Conservation (phyloP, 2,888 invertebrate species). For the Pristionchus mayeri region DNA sequence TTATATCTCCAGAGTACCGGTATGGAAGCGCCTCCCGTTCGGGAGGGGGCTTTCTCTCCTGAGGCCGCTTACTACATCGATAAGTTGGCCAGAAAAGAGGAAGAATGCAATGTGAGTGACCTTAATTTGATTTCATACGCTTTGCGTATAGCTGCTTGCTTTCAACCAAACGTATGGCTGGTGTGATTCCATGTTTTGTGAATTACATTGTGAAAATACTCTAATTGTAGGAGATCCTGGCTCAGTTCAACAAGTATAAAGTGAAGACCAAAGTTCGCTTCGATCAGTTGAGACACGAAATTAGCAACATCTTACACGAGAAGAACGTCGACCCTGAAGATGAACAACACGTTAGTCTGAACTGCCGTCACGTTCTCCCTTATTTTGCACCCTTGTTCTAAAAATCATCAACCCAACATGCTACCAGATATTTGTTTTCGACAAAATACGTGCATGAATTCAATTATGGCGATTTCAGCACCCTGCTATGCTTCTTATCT, state of each 20-base stretch:
- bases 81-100: constrained; percentile 46
- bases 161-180: too few species aligned
- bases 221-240: constrained; percentile 44
- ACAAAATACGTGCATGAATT: too few species aligned
- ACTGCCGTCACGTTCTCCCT: too few species aligned
- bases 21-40: constrained; percentile 44
- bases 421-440: too few species aligned
- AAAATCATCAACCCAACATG: too few species aligned
- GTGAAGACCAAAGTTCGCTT: constrained; percentile 49
- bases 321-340: constrained; percentile 24
- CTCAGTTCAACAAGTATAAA: constrained; percentile 51
- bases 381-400: too few species aligned
- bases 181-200: too few species aligned
- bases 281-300: constrained; percentile 50
- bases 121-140: constrained; percentile 11
- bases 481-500: constrained; percentile 20
- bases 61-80: constrained; percentile 49
- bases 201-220: background rate
- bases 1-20: background rate
- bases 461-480: too few species aligned
- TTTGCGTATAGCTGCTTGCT: background rate
- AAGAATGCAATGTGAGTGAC: constrained; percentile 48
- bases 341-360: constrained; percentile 18
- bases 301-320: constrained; percentile 36
- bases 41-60: constrained; percentile 45